phyloP scores from a whole-genome alignment of 2,113 vertebrate species.

The Empidonax alnorum region DNA sequence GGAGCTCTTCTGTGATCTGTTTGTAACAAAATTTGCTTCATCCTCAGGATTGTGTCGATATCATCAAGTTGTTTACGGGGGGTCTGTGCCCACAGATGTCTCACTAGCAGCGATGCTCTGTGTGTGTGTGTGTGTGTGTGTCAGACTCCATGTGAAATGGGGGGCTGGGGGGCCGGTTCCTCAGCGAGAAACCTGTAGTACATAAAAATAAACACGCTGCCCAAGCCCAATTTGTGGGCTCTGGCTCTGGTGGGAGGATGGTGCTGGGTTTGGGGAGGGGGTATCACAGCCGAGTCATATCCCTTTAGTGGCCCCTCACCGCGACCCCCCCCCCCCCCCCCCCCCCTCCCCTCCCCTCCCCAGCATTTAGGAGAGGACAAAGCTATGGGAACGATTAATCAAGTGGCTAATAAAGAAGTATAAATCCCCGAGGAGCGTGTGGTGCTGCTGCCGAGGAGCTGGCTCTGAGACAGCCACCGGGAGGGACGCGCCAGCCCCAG shows the following conservation, averaged over 20 bases:
- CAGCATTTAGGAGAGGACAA: background rate
- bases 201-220: background rate
- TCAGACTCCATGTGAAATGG: background rate
- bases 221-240: background rate
- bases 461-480: constrained; percentile 56
- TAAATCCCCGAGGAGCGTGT: constrained; percentile 49
- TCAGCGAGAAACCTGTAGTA: fast-evolving
- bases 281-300: background rate
- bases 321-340: background rate
- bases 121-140: background rate
- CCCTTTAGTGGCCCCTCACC: background rate
- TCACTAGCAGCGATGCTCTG: background rate
- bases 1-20: background rate
- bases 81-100: background rate
- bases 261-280: background rate
- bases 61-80: constrained; percentile 26
- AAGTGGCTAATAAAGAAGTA: constrained; percentile 47
- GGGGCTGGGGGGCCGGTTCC: background rate
- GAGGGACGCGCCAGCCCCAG: constrained; percentile 61
- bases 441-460: constrained; percentile 50
- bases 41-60: background rate
- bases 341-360: background rate
- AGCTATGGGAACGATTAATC: constrained; percentile 40
- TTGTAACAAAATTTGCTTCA: background rate
- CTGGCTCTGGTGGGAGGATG: background rate